A percentile compares a stretch with the other conserved stretches of the same genome.
Conservation (phyloP, 2,797 vertebrate genomes). For the Gephyroberyx darwinii region DNA sequence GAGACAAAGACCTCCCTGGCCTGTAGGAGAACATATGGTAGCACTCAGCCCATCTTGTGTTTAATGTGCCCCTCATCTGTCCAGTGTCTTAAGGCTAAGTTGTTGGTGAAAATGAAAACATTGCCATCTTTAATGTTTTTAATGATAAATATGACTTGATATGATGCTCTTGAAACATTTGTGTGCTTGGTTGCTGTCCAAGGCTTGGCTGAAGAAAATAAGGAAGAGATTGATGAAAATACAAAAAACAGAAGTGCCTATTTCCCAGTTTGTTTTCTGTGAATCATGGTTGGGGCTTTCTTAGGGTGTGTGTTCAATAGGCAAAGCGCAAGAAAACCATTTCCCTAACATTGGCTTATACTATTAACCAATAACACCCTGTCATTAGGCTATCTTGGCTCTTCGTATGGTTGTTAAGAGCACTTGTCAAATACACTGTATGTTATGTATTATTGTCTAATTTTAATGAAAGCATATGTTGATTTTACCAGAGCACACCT, state of each 20-base stretch:
- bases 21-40: constrained; percentile 20
- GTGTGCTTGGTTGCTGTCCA: constrained; percentile 40
- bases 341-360: constrained; percentile 41
- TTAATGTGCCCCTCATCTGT: constrained; percentile 39
- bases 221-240: constrained; percentile 44
- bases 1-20: constrained; percentile 12
- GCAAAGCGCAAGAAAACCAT: constrained; percentile 43
- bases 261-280: constrained; percentile 62
- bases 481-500: constrained; percentile 59
- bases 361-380: constrained; percentile 42
- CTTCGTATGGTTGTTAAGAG: constrained; percentile 65
- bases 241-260: constrained; percentile 81
- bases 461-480: constrained; percentile 67
- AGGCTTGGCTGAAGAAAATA: constrained; percentile 47
- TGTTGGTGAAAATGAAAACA: constrained; percentile 47
- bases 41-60: constrained; percentile 30
- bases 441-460: constrained; percentile 66
- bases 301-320: constrained; percentile 53
- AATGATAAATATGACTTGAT: constrained; percentile 31
- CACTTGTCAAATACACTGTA: constrained; percentile 70
- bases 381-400: constrained; percentile 55
- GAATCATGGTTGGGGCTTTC: constrained; percentile 50
- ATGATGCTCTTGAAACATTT: constrained; percentile 20
- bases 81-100: constrained; percentile 28
- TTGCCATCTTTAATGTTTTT: constrained; percentile 39